Evolutionary conservation across 2,888 invertebrate genomes (phyloP), one percentile per base, ranked within the genome.

Genomic region (Pseudococcus jackbeardsleyi): DNA sequence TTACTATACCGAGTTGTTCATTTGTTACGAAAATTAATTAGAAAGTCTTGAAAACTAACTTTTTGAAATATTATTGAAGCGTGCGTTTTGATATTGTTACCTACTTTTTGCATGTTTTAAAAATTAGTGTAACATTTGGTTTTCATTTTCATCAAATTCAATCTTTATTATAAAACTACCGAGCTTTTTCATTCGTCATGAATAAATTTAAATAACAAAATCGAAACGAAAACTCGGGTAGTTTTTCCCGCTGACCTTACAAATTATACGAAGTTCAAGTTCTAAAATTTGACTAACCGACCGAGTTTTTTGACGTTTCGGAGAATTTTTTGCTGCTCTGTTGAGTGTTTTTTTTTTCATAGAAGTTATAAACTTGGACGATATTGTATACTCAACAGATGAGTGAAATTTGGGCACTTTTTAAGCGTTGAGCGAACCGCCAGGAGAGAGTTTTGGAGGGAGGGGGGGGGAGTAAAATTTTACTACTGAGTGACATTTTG

Each of bases 121-220:
- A 82, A 82, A 82, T 72, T 72, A 64, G 79, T 82, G 79, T 82
- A 82, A 82, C 79, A 82, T 82, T 82, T 46, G 79, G 79, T 82
- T 82, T 82, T 46, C 12, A 11, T 42, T 82, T 82, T 46, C 42
- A 82, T 72, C 8, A 39, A 72, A 33, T 72, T 33, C 17, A 33
- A 72, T 33, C 19, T 72, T 39, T 17, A 72, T 72, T 72, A 33
- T 33, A 11, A 22, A 64, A n/a, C n/a, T 59, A 59, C 26, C 12
- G 9, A 42, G 42, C 4, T 68, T 9, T 22, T 68, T 5, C 17
- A 42, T 42, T 42, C 42, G 5, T 68, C 26, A 42, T 39, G 39
- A 79, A 79, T 79, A n/a, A 79, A n/a, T 42, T 79, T 15, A 79
- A 79, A 79, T 79, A 12, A 42, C n/a, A 42, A 17, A 39, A 42